phyloP scores from a whole-genome alignment of 2,797 vertebrate genomes.

The Periophthalmus magnuspinnatus region DNA sequence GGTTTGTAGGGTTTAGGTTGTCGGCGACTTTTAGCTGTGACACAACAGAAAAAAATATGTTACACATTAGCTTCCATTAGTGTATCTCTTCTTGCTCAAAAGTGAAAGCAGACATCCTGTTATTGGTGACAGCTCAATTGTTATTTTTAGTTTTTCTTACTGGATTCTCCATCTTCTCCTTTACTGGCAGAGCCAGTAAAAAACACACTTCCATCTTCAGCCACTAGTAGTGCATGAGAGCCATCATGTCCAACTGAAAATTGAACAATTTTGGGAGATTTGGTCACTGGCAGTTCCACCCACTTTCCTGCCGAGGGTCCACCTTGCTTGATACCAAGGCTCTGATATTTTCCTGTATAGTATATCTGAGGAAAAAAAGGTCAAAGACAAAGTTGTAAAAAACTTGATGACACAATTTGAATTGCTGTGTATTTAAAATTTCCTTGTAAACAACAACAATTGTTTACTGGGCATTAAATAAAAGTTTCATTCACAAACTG shows the following conservation, averaged over 20 bases:
- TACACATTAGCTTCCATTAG: background rate
- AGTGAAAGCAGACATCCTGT: background rate
- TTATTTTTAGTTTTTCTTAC: constrained; percentile 72
- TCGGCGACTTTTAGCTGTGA: constrained; percentile 92
- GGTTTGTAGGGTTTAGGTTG: constrained; percentile 99
- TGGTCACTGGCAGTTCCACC: constrained; percentile 96
- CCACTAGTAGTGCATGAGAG: constrained; percentile 94
- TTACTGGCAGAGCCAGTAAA: constrained; percentile 98
- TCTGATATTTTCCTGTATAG: constrained; percentile 99
- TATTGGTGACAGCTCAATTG: background rate
- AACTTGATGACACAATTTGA: too few relatives aligned
- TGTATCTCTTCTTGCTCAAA: background rate
- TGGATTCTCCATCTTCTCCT: constrained; percentile 98
- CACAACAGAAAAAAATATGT: constrained; percentile 18
- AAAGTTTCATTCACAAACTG: too few relatives aligned
- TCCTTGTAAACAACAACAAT: background rate
- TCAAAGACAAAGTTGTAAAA: background rate
- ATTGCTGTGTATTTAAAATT: too few relatives aligned
- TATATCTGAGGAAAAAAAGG: constrained; percentile 83
- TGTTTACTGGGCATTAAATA: background rate
- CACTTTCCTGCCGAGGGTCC: constrained; percentile 97
- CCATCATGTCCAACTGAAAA: constrained; percentile 98
- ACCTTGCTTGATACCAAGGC: constrained; percentile 98
- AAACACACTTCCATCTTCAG: constrained; percentile 97
- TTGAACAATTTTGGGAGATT: constrained; percentile 96